phyloP scores from a whole-genome alignment of 2,888 invertebrate species.

The Opisthograptis luteolata region DNA sequence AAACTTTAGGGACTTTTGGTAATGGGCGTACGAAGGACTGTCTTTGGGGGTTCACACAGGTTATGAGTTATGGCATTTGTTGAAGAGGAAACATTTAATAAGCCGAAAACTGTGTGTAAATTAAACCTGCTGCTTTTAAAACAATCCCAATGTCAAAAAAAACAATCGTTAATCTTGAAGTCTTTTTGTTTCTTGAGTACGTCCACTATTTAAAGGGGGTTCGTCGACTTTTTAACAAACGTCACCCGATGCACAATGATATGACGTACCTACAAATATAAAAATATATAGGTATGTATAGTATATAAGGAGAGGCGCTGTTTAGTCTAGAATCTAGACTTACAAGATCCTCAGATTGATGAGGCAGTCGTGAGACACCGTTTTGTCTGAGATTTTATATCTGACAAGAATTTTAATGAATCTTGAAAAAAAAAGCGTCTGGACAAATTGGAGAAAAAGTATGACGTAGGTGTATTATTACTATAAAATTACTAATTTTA shows the following conservation, averaged over 20 bases:
- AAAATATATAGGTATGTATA: too few relatives aligned
- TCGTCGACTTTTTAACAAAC: constrained; percentile 66
- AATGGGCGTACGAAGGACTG: constrained; percentile 17
- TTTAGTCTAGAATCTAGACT: constrained; percentile 46
- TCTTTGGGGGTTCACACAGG: background rate
- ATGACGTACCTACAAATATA: constrained; percentile 58
- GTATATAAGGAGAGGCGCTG: constrained; percentile 50
- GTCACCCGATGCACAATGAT: constrained; percentile 52
- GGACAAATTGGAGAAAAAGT: background rate
- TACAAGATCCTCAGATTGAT: constrained; percentile 44
- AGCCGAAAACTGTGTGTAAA: background rate
- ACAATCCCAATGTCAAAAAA: too few relatives aligned
- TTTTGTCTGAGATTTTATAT: constrained; percentile 13
- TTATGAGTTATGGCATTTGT: too few relatives aligned
- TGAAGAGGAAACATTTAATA: too few relatives aligned
- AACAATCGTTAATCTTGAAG: too few relatives aligned
- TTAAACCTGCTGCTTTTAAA: too few relatives aligned
- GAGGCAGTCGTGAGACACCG: constrained; percentile 37
- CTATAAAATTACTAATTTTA: too few relatives aligned
- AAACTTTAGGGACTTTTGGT: constrained; percentile 52
- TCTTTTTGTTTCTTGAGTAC: constrained; percentile 26
- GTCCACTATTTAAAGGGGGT: constrained; percentile 41
- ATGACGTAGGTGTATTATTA: too few relatives aligned
- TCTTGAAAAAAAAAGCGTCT: background rate
- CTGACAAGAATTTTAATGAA: background rate